Conservation (phyloP, 2,113 vertebrate species). For the Zeus faber region DNA sequence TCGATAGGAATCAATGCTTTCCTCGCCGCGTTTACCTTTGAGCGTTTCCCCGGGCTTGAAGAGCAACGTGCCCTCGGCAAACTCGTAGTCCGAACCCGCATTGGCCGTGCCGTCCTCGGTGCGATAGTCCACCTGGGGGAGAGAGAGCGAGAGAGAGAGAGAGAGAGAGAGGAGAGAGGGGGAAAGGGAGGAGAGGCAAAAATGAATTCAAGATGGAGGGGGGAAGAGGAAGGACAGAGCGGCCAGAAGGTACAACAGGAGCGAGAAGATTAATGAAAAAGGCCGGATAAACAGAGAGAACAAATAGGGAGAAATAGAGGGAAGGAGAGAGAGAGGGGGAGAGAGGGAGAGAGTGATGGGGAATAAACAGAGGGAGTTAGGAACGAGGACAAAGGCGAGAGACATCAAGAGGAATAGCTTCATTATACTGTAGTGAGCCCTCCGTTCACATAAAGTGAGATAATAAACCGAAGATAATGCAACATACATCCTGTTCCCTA, state of each 20-base stretch:
- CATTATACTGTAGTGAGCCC: slow-evolving; percentile 62
- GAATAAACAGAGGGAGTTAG: not conserved
- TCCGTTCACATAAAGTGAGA: slow-evolving; percentile 43
- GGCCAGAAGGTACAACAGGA: too few relatives aligned
- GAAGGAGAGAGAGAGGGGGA: not conserved
- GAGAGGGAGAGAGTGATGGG: not conserved
- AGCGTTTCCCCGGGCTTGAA: slow-evolving; percentile 68
- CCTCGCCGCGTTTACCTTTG: slow-evolving; percentile 56
- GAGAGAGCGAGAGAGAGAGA: not conserved
- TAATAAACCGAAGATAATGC: slow-evolving; percentile 43
- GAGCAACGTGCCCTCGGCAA: slow-evolving; percentile 65
- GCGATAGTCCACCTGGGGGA: slow-evolving; percentile 65
- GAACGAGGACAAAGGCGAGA: too few relatives aligned
- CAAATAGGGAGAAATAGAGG: not conserved
- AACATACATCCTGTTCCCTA: not conserved
- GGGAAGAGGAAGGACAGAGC: slow-evolving; percentile 5
- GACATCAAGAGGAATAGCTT: slow-evolving; percentile 37
- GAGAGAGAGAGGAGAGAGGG: slow-evolving; percentile 11
- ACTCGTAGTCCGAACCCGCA: slow-evolving; percentile 70
- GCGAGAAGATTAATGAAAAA: not conserved
- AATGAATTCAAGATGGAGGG: slow-evolving; percentile 14
- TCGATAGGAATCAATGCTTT: too few relatives aligned
- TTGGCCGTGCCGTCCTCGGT: slow-evolving; percentile 70
- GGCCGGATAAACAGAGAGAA: not conserved
- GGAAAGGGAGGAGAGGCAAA: slow-evolving; percentile 14